Evolutionary conservation across 2,113 vertebrate species (phyloP).

Genomic region (Pachycephala philippinensis): DNA sequence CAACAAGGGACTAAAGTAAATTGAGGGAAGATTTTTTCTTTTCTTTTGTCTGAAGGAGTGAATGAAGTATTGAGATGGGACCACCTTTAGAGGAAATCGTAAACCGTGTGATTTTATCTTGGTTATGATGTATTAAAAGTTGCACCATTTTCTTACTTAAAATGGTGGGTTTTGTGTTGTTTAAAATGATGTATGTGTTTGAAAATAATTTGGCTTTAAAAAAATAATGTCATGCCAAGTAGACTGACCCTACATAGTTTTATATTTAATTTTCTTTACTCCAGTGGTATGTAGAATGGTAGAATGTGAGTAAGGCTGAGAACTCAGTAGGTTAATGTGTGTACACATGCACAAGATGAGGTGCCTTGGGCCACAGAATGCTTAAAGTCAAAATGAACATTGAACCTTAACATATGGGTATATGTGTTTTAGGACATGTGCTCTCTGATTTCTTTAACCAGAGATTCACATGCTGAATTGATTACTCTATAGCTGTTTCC

Average conservation of each 20-base stretch:
- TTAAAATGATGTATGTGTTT: not conserved
- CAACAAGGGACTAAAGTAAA: not conserved
- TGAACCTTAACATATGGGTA: not conserved
- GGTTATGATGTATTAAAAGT: not conserved
- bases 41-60: not conserved
- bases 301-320: not conserved
- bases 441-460: not conserved
- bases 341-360: not conserved
- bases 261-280: not conserved
- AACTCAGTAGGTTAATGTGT: not conserved
- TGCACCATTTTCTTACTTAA: not conserved
- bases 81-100: not conserved
- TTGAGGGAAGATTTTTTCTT: not conserved
- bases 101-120: not conserved
- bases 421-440: not conserved
- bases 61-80: not conserved
- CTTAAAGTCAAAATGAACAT: not conserved
- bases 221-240: not conserved
- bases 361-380: not conserved
- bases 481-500: not conserved
- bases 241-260: not conserved
- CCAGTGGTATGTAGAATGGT: not conserved
- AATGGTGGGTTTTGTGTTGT: not conserved
- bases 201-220: not conserved
- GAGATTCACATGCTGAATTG: not conserved